These are phyloP conservation scores for Athripsodes cinereus DNA, from an alignment of 2,888 invertebrate species.

Conservation along the genomic window DNA sequence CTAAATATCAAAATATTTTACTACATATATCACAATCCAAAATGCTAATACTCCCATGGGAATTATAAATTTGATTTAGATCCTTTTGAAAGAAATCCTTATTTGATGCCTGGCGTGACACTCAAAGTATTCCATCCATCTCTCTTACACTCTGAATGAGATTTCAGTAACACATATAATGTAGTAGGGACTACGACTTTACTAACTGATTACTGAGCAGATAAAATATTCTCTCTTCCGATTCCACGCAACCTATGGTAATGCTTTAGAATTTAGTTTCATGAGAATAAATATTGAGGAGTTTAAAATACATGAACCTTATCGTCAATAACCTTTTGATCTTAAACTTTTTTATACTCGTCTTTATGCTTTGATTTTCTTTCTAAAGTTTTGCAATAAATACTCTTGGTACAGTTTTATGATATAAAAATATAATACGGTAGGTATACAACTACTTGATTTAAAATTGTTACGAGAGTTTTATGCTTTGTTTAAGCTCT, in stretches of 20 bases:
- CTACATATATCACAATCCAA: constrained; percentile 12
- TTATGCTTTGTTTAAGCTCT: too few species aligned
- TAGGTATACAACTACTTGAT: too few species aligned
- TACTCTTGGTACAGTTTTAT: too few species aligned
- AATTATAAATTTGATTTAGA: constrained; percentile 25
- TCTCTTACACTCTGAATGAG: constrained; percentile 2
- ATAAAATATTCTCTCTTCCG: constrained; percentile 3
- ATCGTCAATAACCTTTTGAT: not conserved
- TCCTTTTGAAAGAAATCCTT: constrained; percentile 25
- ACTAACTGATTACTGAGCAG: not conserved
- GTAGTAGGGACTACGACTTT: not conserved
- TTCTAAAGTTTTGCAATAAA: too few species aligned
- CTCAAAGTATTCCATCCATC: constrained; percentile 11
- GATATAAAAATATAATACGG: too few species aligned
- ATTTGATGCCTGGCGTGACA: constrained; percentile 22
- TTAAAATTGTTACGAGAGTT: too few species aligned
- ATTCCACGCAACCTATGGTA: not conserved
- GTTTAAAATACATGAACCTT: not conserved
- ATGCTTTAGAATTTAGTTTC: not conserved
- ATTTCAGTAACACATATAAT: not conserved
- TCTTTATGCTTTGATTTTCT: not conserved
- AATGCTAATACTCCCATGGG: constrained; percentile 22
- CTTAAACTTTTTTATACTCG: not conserved
- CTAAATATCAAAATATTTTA: too few species aligned
- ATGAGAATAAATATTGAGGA: not conserved